These are phyloP conservation scores for Cyrtorhinus lividipennis DNA, from an alignment of 1,140 invertebrate genomes.

Conservation along the genomic window DNA sequence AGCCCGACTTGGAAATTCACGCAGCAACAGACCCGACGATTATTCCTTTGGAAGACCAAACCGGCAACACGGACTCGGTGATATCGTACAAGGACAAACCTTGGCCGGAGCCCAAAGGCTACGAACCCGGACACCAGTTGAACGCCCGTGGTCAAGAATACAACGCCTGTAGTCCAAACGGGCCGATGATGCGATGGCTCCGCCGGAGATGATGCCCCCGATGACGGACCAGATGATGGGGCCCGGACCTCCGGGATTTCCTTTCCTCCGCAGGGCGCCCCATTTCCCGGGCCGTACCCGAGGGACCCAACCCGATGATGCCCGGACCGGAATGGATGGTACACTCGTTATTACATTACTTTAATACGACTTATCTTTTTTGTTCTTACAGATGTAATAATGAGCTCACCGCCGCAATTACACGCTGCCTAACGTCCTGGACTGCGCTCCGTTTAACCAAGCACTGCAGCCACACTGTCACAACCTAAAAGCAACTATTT, in stretches of 20 bases:
- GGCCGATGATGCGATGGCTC: not conserved
- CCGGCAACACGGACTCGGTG: conserved; percentile 60
- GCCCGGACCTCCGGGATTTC: not conserved
- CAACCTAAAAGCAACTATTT: too few species aligned
- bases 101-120: conserved; percentile 63
- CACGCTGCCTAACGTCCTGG: too few species aligned
- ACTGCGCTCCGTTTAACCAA: too few species aligned
- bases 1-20: conserved; percentile 71
- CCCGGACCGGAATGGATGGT: conserved; percentile 4
- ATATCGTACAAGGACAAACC: conserved; percentile 55
- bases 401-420: too few species aligned
- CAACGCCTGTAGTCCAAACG: conserved; percentile 12
- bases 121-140: conserved; percentile 30
- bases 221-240: not conserved
- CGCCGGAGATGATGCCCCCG: not conserved
- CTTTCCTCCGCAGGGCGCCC: not conserved
- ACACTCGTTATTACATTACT: not conserved
- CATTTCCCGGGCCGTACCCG: conserved; percentile 1
- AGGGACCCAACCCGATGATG: conserved; percentile 6
- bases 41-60: conserved; percentile 78
- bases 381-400: not conserved
- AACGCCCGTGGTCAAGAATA: conserved; percentile 31
- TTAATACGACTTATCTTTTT: not conserved
- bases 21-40: conserved; percentile 54
- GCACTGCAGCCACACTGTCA: too few species aligned